Conservation (phyloP, 2,888 invertebrate species). For the Netelia virgata region DNA sequence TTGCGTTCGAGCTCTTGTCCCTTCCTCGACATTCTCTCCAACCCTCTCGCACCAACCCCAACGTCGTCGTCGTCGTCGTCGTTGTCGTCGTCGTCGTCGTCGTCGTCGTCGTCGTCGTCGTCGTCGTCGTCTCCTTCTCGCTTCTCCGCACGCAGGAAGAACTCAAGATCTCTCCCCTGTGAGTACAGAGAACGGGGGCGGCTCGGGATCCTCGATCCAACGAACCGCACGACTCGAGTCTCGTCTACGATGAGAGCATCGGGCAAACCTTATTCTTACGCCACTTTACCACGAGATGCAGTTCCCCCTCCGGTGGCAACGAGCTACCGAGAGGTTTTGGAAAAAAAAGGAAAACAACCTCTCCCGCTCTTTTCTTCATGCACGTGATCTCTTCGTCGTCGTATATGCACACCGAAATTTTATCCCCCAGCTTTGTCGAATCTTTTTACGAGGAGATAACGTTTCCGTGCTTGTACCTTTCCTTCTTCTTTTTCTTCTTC, state of each 20-base stretch:
- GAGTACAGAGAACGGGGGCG: slow-evolving; percentile 36
- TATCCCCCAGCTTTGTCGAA: slow-evolving; percentile 74
- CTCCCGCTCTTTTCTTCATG: slow-evolving; percentile 30
- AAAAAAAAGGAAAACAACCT: slow-evolving; percentile 8
- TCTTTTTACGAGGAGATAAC: slow-evolving; percentile 67
- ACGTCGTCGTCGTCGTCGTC: slow-evolving; percentile 50
- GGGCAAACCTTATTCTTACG: slow-evolving; percentile 85
- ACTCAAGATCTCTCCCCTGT: slow-evolving; percentile 60
- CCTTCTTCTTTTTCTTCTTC: slow-evolving; percentile 25
- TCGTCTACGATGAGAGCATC: slow-evolving; percentile 60
- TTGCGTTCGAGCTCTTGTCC: slow-evolving; percentile 41
- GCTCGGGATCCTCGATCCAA: slow-evolving; percentile 61
- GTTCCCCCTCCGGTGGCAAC: slow-evolving; percentile 66
- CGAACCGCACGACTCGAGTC: slow-evolving; percentile 64
- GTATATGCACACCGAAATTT: slow-evolving; percentile 71
- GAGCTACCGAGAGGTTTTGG: slow-evolving; percentile 10
- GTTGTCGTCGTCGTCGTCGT: slow-evolving; percentile 43
- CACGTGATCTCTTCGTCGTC: slow-evolving; percentile 36
- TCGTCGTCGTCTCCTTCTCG: slow-evolving; percentile 59
- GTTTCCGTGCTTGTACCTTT: slow-evolving; percentile 23
- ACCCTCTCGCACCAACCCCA: slow-evolving; percentile 41
- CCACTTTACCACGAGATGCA: slow-evolving; percentile 83
- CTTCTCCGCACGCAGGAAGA: slow-evolving; percentile 60
- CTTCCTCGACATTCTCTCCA: slow-evolving; percentile 52
- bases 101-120: slow-evolving; percentile 36